Conservation (phyloP, 2,888 invertebrate genomes). For the Agrilus mali region DNA sequence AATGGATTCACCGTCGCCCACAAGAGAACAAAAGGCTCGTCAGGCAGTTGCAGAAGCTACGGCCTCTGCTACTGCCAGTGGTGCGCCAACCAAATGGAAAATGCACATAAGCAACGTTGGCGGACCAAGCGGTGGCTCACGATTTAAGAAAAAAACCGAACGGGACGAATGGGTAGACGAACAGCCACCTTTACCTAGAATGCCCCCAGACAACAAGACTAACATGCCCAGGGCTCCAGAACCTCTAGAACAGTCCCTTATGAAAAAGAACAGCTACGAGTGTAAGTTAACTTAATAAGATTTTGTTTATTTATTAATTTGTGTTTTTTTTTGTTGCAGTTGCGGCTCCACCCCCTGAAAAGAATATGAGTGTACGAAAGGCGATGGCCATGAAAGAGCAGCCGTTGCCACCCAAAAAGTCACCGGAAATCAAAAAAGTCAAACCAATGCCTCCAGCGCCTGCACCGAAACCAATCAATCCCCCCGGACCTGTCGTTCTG, state of each 20-base stretch:
- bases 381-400: constrained; percentile 52
- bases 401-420: constrained; percentile 37
- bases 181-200: constrained; percentile 8
- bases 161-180: constrained; percentile 25
- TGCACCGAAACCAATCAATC: constrained; percentile 25
- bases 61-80: constrained; percentile 37
- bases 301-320: background rate
- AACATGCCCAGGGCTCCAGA: no score
- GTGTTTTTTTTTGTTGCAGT: background rate
- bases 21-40: constrained; percentile 35
- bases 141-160: constrained; percentile 49
- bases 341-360: constrained; percentile 36
- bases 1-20: constrained; percentile 34
- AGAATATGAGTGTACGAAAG: constrained; percentile 46
- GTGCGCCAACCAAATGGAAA: constrained; percentile 50
- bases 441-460: constrained; percentile 17
- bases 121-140: constrained; percentile 30
- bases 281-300: background rate
- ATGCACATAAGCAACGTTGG: constrained; percentile 53
- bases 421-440: constrained; percentile 21
- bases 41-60: constrained; percentile 37
- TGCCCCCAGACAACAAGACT: no score
- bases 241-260: no score
- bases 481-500: constrained; percentile 47
- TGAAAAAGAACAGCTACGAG: no score